Evolutionary conservation across 23 tunicate genomes (phyloP).

Genomic region (Phallusia fumigata): DNA sequence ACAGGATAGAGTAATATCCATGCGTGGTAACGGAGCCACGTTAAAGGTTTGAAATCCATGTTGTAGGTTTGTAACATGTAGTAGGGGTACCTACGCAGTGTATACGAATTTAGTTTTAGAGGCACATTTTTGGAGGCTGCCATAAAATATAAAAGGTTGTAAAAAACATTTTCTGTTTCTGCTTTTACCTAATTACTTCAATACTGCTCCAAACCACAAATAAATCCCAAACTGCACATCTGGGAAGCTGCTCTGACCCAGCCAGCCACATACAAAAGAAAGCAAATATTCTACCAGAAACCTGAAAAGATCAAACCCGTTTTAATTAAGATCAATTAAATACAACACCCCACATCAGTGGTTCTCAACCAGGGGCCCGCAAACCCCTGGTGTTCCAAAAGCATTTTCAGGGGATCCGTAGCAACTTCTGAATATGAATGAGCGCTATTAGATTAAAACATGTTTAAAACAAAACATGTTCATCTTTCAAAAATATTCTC

Average conservation of each 20-base stretch:
- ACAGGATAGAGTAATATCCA: constrained; percentile 59
- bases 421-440: no score
- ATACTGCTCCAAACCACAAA: constrained; percentile 61
- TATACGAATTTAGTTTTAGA: not conserved
- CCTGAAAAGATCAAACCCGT: not conserved
- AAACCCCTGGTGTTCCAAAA: no score
- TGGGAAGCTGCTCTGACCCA: constrained; percentile 16
- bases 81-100: constrained; percentile 29
- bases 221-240: constrained; percentile 27
- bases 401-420: no score
- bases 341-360: no score
- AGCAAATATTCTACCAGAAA: constrained; percentile 55
- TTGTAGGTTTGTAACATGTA: constrained; percentile 35
- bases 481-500: no score
- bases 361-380: no score
- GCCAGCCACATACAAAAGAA: constrained; percentile 54
- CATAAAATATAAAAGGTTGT: not conserved
- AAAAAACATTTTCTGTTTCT: not conserved
- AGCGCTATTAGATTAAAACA: no score
- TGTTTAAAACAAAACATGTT: no score
- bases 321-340: not conserved
- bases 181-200: constrained; percentile 49
- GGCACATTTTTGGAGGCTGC: not conserved
- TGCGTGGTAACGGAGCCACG: constrained; percentile 67
- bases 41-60: constrained; percentile 14